These are phyloP conservation scores for Darevskia nairensis DNA, from an alignment of 2,797 vertebrate species.

Conservation along the genomic window DNA sequence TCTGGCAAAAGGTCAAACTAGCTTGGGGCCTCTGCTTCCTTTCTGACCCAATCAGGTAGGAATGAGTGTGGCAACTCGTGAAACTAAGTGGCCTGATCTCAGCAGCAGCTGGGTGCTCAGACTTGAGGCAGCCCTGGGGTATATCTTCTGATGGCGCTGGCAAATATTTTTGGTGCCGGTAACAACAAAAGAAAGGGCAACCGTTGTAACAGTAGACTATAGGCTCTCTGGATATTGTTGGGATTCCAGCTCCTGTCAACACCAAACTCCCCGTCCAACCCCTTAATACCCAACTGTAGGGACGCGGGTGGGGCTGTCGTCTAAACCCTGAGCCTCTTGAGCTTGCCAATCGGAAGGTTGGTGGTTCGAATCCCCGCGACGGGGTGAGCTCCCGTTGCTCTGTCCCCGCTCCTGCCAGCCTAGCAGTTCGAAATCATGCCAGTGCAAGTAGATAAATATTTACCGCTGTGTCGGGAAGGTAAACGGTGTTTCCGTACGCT, in stretches of 20 bases:
- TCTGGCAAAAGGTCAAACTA: slow-evolving; percentile 97
- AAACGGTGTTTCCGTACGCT: too few relatives aligned
- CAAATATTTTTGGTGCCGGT: not conserved
- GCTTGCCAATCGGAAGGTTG: too few relatives aligned
- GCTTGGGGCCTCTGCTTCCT: slow-evolving; percentile 98
- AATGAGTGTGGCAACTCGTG: not conserved
- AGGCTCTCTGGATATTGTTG: not conserved
- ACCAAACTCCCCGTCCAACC: too few relatives aligned
- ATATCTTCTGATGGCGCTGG: not conserved
- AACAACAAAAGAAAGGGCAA: not conserved
- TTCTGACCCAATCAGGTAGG: slow-evolving; percentile 97
- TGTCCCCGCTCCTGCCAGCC: too few relatives aligned
- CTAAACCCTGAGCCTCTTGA: too few relatives aligned
- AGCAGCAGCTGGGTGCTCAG: not conserved
- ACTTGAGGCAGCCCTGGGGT: not conserved
- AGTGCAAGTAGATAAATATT: too few relatives aligned
- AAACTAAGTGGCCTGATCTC: not conserved
- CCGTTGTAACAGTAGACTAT: not conserved
- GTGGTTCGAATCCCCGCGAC: too few relatives aligned
- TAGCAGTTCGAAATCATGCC: too few relatives aligned
- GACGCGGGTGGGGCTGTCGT: too few relatives aligned
- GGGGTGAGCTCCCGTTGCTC: too few relatives aligned
- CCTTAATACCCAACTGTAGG: too few relatives aligned
- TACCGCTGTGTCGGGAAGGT: too few relatives aligned
- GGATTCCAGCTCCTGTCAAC: not conserved